These are phyloP conservation scores for Crypturellus undulatus DNA, from an alignment of 2,113 vertebrate genomes.

Conservation along the genomic window DNA sequence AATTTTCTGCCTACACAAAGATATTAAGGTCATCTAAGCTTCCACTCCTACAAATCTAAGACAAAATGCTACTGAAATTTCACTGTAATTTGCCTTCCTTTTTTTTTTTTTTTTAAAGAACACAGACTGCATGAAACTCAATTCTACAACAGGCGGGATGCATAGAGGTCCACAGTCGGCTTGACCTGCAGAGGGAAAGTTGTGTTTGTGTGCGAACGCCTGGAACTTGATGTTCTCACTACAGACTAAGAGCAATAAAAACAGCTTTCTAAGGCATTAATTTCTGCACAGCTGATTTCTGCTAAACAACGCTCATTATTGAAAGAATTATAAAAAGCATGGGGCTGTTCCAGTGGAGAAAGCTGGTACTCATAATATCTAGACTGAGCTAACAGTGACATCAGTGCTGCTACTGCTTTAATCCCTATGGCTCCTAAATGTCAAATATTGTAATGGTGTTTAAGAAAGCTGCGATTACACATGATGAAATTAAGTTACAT, in stretches of 20 bases:
- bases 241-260: conserved; percentile 64
- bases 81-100: conserved; percentile 19
- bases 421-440: conserved; percentile 46
- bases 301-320: conserved; percentile 74
- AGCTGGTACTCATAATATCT: conserved; percentile 34
- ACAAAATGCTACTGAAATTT: not conserved
- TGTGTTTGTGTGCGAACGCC: conserved; percentile 27
- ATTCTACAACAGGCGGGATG: not conserved
- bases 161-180: not conserved
- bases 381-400: conserved; percentile 38
- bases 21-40: not conserved
- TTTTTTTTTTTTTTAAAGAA: not conserved
- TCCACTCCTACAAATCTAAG: not conserved
- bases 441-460: conserved; percentile 34
- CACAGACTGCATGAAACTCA: conserved; percentile 21
- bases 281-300: conserved; percentile 76
- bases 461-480: not conserved
- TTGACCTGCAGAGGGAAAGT: conserved; percentile 29
- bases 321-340: conserved; percentile 54
- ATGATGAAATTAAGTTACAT: not conserved
- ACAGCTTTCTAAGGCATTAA: conserved; percentile 74
- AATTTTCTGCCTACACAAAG: not conserved
- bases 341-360: conserved; percentile 29
- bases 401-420: conserved; percentile 49
- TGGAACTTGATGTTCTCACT: conserved; percentile 75